Percentiles rank a stretch among this genome's conserved stretches.
These are phyloP conservation scores for Aphelocoma californica DNA, from an alignment of 2,797 vertebrate genomes.

Conservation along the genomic window DNA sequence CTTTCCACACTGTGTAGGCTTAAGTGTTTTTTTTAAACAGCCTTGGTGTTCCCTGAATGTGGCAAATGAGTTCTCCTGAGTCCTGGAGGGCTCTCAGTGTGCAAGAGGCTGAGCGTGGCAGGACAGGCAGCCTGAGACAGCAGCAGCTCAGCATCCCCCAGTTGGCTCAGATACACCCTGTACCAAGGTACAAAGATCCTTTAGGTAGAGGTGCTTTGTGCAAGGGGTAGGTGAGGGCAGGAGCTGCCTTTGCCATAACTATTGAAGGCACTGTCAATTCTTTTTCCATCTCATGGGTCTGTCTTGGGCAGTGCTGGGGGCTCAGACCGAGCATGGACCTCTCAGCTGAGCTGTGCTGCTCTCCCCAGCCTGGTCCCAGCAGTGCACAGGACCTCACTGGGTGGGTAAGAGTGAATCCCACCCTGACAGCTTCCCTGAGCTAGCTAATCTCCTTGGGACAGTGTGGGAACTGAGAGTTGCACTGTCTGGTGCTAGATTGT, in stretches of 20 bases:
- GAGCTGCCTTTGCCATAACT: neutral
- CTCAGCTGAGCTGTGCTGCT: neutral
- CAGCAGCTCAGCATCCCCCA: neutral
- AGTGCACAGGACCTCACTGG: neutral
- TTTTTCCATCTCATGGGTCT: neutral
- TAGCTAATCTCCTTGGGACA: neutral
- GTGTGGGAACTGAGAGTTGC: neutral
- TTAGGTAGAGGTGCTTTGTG: neutral
- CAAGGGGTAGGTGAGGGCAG: neutral
- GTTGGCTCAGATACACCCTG: neutral
- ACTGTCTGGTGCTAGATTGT: neutral
- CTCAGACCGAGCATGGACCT: rapidly evolving
- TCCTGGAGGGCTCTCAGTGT: neutral
- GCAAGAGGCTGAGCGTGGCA: neutral
- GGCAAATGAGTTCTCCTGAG: neutral
- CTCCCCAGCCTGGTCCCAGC: neutral
- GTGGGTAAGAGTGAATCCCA: neutral
- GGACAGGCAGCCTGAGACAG: neutral
- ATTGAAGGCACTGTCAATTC: neutral
- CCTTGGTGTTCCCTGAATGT: neutral
- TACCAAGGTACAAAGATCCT: neutral
- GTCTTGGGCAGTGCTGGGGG: neutral
- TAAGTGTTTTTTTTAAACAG: neutral
- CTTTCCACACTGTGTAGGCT: neutral
- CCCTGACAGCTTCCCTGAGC: neutral